A percentile compares a stretch with the other conserved stretches of the same genome.
Evolutionary conservation across 1,140 invertebrate genomes (phyloP).

Genomic region (Aphis craccivora): DNA sequence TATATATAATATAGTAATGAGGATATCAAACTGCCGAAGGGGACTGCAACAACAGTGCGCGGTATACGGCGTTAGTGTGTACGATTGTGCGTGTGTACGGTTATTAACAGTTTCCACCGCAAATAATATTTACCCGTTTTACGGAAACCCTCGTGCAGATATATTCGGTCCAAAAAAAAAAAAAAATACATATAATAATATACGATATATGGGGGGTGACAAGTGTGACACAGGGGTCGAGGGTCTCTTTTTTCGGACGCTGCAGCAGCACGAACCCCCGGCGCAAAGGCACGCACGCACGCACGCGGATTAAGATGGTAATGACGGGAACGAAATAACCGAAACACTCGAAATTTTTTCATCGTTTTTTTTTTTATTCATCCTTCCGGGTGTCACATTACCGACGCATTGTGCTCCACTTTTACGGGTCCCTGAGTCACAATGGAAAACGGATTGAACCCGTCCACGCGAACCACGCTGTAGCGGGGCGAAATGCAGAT

Average conservation of each 20-base stretch:
- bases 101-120: conserved; percentile 58
- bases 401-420: conserved; percentile 48
- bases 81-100: conserved; percentile 16
- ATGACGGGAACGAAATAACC: conserved; percentile 57
- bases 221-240: conserved; percentile 54
- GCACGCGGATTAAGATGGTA: conserved; percentile 43
- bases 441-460: conserved; percentile 57
- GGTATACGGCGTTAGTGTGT: not conserved
- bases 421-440: conserved; percentile 56
- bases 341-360: conserved; percentile 55
- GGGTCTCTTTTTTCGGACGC: not conserved
- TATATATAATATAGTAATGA: conserved; percentile 55
- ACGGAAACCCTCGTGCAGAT: conserved; percentile 37
- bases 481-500: conserved; percentile 12
- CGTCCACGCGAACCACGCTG: conserved; percentile 44
- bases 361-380: conserved; percentile 1
- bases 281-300: not conserved
- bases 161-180: conserved; percentile 7
- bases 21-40: conserved; percentile 57
- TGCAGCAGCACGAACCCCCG: not conserved
- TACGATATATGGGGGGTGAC: not conserved
- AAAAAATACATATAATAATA: not conserved
- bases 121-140: conserved; percentile 58
- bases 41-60: not conserved
- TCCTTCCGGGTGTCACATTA: conserved; percentile 48